phyloP scores from a whole-genome alignment of 2,888 invertebrate species.

The Erebia ligea region DNA sequence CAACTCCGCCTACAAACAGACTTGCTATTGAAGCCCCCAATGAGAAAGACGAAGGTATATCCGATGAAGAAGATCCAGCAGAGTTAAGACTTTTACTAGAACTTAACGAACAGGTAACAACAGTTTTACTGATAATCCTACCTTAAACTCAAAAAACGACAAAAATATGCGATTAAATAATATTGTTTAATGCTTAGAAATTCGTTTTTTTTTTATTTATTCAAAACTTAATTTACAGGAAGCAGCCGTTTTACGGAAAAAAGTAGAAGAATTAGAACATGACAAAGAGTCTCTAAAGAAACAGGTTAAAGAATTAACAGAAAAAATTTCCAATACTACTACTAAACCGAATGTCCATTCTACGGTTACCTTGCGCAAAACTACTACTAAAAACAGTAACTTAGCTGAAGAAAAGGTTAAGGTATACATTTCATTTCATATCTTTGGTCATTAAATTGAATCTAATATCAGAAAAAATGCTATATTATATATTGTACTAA shows the following conservation, averaged over 20 bases:
- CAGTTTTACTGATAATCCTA: background rate
- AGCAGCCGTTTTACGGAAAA: slow-evolving; percentile 90
- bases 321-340: slow-evolving; percentile 83
- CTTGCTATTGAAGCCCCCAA: slow-evolving; percentile 85
- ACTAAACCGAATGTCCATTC: slow-evolving; percentile 64
- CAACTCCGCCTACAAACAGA: slow-evolving; percentile 85
- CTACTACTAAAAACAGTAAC: slow-evolving; percentile 69
- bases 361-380: slow-evolving; percentile 60
- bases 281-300: slow-evolving; percentile 89
- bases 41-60: slow-evolving; percentile 89
- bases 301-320: slow-evolving; percentile 90
- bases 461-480: no score
- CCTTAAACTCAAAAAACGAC: background rate
- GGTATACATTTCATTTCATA: slow-evolving; percentile 56
- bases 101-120: slow-evolving; percentile 90
- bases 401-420: slow-evolving; percentile 87
- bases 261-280: slow-evolving; percentile 92
- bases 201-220: no score
- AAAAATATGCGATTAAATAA: background rate
- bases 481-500: no score
- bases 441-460: background rate
- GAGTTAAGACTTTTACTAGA: slow-evolving; percentile 93
- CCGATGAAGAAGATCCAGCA: slow-evolving; percentile 91
- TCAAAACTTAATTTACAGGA: slow-evolving; percentile 77
- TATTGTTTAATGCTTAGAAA: background rate